These are phyloP conservation scores for Pseudococcus viburni DNA, from an alignment of 2,888 invertebrate species.

Conservation along the genomic window DNA sequence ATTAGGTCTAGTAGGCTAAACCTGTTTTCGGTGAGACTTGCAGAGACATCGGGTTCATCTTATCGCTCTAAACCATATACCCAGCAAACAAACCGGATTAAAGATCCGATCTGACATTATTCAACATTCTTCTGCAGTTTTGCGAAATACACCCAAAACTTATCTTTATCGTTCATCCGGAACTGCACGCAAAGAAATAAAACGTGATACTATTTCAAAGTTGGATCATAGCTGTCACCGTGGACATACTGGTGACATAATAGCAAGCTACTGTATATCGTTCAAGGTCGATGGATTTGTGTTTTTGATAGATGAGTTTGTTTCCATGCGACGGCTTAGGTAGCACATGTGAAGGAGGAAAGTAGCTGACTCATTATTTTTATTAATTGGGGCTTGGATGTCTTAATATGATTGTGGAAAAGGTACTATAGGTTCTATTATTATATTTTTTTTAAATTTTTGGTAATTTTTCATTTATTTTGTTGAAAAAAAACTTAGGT, in stretches of 20 bases:
- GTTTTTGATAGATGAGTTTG: not conserved
- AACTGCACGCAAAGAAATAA: not conserved
- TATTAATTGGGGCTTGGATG: not conserved
- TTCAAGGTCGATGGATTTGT: slow-evolving; percentile 26
- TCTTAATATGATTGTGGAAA: not conserved
- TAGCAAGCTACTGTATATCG: not conserved
- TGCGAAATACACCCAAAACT: slow-evolving; percentile 18
- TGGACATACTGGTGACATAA: not conserved
- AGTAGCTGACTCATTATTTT: not conserved
- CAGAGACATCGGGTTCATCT: slow-evolving; percentile 52
- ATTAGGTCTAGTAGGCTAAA: not conserved
- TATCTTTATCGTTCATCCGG: slow-evolving; percentile 32
- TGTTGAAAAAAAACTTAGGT: too few species aligned
- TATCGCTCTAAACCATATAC: not conserved
- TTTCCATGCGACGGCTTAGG: not conserved
- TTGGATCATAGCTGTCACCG: not conserved
- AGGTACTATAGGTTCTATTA: not conserved
- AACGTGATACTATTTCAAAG: slow-evolving; percentile 6
- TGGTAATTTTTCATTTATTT: too few species aligned
- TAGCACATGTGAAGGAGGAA: not conserved
- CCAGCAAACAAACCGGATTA: slow-evolving; percentile 10
- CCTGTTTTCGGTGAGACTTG: slow-evolving; percentile 49
- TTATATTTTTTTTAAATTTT: not conserved
- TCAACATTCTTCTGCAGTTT: not conserved
- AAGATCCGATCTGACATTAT: not conserved